Percentiles rank a stretch among this genome's conserved stretches.
Evolutionary conservation across 2,888 invertebrate genomes (phyloP).

Genomic region (Napeogenes sylphis): DNA sequence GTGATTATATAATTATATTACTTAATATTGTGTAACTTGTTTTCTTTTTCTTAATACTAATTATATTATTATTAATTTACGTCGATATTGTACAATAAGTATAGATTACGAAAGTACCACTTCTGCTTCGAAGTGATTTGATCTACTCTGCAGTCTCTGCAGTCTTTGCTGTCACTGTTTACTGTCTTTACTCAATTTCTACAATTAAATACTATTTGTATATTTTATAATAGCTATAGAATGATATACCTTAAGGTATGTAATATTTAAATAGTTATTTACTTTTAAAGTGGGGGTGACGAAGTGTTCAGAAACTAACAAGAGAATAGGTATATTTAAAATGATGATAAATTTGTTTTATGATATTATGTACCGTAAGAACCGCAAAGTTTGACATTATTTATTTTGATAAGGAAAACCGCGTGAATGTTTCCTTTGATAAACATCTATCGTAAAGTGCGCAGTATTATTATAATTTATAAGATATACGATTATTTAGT

Average conservation of each 20-base stretch:
- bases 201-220: no score
- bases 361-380: no score
- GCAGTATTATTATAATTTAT: conserved; percentile 45
- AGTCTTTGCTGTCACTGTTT: not conserved
- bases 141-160: no score
- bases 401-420: conserved; percentile 36
- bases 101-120: conserved; percentile 29
- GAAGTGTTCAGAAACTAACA: conserved; percentile 16
- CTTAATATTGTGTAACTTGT: no score
- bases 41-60: not conserved
- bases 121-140: no score
- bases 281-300: conserved; percentile 27
- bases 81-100: conserved; percentile 3
- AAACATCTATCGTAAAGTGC: conserved; percentile 42
- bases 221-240: no score
- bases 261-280: conserved; percentile 24
- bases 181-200: no score
- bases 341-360: no score
- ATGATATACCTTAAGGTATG: not conserved
- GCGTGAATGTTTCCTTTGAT: conserved; percentile 41
- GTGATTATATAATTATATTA: no score
- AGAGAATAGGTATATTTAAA: no score
- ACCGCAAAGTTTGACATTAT: not conserved
- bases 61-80: not conserved
- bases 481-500: conserved; percentile 45